Evolutionary conservation across 2,888 invertebrate species (phyloP), one percentile per base, ranked within the genome.

Genomic region (Hylaea fasciaria): DNA sequence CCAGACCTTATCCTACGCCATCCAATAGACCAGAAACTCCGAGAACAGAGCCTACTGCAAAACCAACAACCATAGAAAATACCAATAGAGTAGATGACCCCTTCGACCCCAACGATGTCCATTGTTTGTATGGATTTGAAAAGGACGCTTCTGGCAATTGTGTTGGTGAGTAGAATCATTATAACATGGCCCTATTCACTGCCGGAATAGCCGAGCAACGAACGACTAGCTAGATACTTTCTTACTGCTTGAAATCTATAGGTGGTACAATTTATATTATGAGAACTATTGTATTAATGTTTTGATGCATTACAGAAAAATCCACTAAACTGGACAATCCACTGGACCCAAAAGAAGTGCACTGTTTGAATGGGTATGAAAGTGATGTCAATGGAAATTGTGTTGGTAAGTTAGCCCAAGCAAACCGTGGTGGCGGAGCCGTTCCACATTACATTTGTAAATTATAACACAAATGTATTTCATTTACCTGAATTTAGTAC

Each of bases 111-210:
- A 79, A 83, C 39, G 71, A 83, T 2, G 55, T 88, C 1, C 87
- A 87, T 62, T 94, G 94, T 68, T 77, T 92, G 45, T 78, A 86
- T 65, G 95, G 95, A 0, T 94, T 92, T 57, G 88, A 93, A 58
- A 89, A 93, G 52, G 93, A 94, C 72, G 79, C 78, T 39, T 73
- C 81, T 50, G 94, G 94, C 1, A 92, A 93, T 32, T 95, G 95
- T 77, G 86, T 93, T 40, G 94, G 94, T 94, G 80, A 87, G 87
- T 70, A 14, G 5, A 37, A n/a, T 37, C 12, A 37, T 3, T 4
- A n/a, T 10, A 37, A 37, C 10, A 35, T 35, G 9, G 10, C 10
- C 10, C 5, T 37, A n/a, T 37, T 37, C 2, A 22, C 22, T 22
- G 22, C n/a, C n/a, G n/a, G n/a, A n/a, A n/a, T n/a, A n/a, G n/a